phyloP scores from a whole-genome alignment of 2,113 vertebrate genomes.

The Desmodus rotundus region DNA sequence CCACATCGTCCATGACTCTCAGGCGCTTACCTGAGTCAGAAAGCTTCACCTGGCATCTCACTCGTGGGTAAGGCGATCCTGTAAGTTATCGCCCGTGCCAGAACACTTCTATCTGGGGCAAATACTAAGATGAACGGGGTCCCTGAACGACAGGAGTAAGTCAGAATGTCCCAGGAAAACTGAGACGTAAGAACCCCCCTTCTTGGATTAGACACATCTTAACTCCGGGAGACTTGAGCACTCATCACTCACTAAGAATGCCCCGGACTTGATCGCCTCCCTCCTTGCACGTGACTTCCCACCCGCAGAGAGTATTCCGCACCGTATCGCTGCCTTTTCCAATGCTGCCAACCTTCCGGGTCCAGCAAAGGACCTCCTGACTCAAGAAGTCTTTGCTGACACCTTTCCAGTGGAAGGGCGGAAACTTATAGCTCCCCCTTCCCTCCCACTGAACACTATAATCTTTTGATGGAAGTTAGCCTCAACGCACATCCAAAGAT shows the following conservation, averaged over 20 bases:
- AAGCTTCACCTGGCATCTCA: not conserved
- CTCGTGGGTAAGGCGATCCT: not conserved
- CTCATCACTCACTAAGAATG: not conserved
- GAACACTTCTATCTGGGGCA: not conserved
- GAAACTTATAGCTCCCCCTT: not conserved
- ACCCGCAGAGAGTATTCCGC: not conserved
- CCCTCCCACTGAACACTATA: not conserved
- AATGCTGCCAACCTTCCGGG: not conserved
- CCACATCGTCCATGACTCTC: not conserved
- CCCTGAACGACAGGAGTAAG: not conserved
- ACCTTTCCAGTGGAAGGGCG: not conserved
- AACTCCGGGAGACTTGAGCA: not conserved
- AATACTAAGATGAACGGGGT: not conserved
- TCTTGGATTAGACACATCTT: not conserved
- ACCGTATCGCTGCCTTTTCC: not conserved
- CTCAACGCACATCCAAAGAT: not conserved
- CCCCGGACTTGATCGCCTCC: not conserved
- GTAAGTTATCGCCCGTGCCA: not conserved
- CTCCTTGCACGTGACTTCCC: not conserved
- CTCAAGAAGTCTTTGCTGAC: not conserved
- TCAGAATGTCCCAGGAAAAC: not conserved
- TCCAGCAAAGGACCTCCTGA: not conserved
- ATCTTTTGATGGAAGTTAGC: not conserved
- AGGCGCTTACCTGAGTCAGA: not conserved
- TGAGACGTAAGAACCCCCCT: not conserved